A percentile compares a stretch with the other conserved stretches of the same genome.
These are phyloP conservation scores for Microchirus variegatus DNA, from an alignment of 2,797 vertebrate species.

Conservation along the genomic window DNA sequence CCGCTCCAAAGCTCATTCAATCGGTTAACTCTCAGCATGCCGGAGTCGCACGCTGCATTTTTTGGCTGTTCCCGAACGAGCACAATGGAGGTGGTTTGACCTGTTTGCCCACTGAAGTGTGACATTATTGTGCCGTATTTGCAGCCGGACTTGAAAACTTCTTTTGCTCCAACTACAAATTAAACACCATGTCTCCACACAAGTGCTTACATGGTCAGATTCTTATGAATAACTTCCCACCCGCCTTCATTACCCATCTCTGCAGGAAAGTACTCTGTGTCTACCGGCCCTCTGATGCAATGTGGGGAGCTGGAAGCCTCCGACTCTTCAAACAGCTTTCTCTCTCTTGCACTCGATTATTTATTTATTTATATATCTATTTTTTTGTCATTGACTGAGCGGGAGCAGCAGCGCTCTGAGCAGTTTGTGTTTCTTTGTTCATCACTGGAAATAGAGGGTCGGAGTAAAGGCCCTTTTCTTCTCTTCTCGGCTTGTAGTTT, in stretches of 20 bases:
- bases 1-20: constrained; percentile 70
- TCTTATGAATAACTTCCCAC: constrained; percentile 80
- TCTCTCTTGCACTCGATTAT: constrained; percentile 54
- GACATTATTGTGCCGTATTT: constrained; percentile 79
- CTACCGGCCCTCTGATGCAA: constrained; percentile 78
- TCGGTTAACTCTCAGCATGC: constrained; percentile 66
- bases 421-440: constrained; percentile 69
- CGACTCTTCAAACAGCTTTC: constrained; percentile 70
- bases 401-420: constrained; percentile 56
- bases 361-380: constrained; percentile 56
- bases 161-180: constrained; percentile 81
- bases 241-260: constrained; percentile 74
- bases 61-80: constrained; percentile 47
- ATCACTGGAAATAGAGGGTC: constrained; percentile 56
- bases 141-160: constrained; percentile 79
- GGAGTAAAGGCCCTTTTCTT: constrained; percentile 55
- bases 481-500: constrained; percentile 58
- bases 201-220: constrained; percentile 84
- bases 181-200: constrained; percentile 82
- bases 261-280: constrained; percentile 69
- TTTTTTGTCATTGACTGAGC: constrained; percentile 67
- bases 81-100: constrained; percentile 78
- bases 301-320: constrained; percentile 69
- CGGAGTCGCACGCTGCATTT: constrained; percentile 46
- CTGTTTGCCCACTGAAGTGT: constrained; percentile 84